Percentiles rank a stretch among this genome's conserved stretches.
Conservation (phyloP, 2,797 vertebrate species). For the Enteromius trimaculatus region DNA sequence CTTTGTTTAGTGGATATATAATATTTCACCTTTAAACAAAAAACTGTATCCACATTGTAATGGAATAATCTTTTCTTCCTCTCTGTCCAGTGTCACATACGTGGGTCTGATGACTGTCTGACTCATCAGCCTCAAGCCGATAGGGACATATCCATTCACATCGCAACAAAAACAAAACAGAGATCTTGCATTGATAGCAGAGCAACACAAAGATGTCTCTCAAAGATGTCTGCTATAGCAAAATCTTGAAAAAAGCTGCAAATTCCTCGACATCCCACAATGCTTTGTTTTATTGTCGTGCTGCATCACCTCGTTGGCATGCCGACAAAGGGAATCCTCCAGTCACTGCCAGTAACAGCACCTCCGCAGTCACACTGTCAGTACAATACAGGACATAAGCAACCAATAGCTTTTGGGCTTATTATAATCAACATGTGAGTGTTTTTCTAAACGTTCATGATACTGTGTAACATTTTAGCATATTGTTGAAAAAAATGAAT, state of each 20-base stretch:
- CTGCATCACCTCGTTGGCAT: conserved; percentile 67
- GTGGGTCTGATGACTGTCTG: conserved; percentile 41
- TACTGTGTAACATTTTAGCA: neutral
- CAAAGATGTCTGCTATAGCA: conserved; percentile 1
- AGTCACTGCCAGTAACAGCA: conserved; percentile 55
- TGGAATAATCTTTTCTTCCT: neutral
- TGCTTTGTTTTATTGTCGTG: conserved; percentile 66
- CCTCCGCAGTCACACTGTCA: conserved; percentile 29
- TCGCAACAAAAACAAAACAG: conserved; percentile 43
- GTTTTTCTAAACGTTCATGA: neutral
- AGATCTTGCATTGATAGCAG: conserved; percentile 40
- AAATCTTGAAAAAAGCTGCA: conserved; percentile 60
- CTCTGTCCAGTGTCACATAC: neutral
- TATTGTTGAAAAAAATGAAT: neutral
- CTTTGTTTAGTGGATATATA: neutral
- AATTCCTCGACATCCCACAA: conserved; percentile 60
- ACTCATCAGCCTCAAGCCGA: conserved; percentile 36
- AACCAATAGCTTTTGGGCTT: neutral
- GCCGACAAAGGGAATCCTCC: conserved; percentile 58
- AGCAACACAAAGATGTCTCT: conserved; percentile 45
- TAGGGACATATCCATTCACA: conserved; percentile 29
- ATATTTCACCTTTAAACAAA: neutral
- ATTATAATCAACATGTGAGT: neutral
- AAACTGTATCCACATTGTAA: neutral
- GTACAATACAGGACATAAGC: neutral